Conservation (phyloP, 2,888 invertebrate genomes). For the Troilus luridus region DNA sequence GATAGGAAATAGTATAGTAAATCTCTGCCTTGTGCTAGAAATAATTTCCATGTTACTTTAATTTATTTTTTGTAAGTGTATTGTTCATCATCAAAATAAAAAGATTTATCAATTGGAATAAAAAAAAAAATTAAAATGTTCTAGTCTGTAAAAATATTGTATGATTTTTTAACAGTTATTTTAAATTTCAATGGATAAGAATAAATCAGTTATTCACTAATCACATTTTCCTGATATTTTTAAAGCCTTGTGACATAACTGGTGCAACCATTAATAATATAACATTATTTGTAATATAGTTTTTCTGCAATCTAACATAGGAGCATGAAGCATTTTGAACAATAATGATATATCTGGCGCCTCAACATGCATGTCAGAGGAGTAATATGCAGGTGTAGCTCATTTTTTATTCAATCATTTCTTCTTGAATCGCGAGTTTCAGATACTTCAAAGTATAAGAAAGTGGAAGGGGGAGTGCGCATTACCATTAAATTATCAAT, state of each 20-base stretch:
- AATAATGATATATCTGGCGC: neutral
- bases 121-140: neutral
- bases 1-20: neutral
- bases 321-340: neutral
- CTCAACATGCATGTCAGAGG: neutral
- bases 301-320: neutral
- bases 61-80: neutral
- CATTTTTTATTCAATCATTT: too few species aligned
- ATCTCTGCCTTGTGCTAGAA: neutral
- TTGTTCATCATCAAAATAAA: neutral
- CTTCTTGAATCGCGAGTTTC: too few species aligned
- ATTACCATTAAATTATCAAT: too few species aligned
- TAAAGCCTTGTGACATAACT: neutral
- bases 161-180: neutral
- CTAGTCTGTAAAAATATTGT: neutral
- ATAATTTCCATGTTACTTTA: neutral
- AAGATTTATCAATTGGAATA: neutral
- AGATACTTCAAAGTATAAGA: too few species aligned
- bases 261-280: neutral
- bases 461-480: too few species aligned
- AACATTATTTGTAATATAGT: neutral
- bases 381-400: too few species aligned
- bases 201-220: neutral
- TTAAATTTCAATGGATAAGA: neutral
- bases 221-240: neutral